Conservation (phyloP, 2,888 invertebrate genomes). For the Xestia rhomboidea region DNA sequence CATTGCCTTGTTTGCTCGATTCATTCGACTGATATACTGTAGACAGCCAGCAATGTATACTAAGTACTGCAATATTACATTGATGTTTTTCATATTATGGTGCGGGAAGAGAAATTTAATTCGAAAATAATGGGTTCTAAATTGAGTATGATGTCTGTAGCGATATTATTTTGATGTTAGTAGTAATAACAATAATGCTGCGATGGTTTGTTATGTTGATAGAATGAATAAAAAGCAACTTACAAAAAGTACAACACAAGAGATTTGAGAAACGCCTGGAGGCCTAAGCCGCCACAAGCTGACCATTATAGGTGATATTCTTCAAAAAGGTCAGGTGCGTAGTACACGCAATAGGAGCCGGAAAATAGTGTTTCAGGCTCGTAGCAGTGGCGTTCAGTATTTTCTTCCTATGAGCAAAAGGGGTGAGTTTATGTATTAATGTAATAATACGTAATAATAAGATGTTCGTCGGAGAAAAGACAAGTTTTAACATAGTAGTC, state of each 20-base stretch:
- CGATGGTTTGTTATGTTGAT: background rate
- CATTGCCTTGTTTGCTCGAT: conserved; percentile 57
- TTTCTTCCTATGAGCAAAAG: background rate
- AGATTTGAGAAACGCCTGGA: background rate
- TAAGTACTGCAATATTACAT: conserved; percentile 1
- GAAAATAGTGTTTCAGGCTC: background rate
- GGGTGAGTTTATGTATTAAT: background rate
- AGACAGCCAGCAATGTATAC: conserved; percentile 39
- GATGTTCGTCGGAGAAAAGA: background rate
- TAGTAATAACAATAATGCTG: conserved; percentile 17
- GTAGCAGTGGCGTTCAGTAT: background rate
- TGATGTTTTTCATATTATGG: background rate
- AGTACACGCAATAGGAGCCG: background rate
- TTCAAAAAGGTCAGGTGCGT: background rate
- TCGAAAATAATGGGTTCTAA: conserved; percentile 51
- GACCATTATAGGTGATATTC: background rate
- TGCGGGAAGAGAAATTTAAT: conserved; percentile 26
- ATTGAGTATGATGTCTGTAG: conserved; percentile 26
- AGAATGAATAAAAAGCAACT: background rate
- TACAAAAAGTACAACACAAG: background rate
- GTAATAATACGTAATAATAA: background rate
- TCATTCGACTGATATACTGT: conserved; percentile 37
- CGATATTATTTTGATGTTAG: conserved; percentile 39
- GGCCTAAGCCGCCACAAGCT: background rate
- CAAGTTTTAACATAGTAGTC: conserved; percentile 2